These are phyloP conservation scores for Circaetus gallicus DNA, from an alignment of 2,113 vertebrate genomes.

Conservation along the genomic window DNA sequence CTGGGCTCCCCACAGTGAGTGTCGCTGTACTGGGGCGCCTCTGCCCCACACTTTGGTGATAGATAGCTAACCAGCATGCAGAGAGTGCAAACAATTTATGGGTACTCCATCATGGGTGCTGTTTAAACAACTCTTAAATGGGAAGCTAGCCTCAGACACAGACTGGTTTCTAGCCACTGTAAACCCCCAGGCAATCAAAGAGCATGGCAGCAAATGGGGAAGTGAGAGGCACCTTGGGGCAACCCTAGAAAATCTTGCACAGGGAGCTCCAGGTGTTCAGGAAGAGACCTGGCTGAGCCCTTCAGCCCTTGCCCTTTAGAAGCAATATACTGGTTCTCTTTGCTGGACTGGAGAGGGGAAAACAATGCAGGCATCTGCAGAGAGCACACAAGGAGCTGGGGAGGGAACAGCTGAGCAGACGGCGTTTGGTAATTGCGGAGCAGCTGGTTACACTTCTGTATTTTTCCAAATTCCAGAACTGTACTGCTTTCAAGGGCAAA, in stretches of 20 bases:
- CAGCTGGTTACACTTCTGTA: neutral
- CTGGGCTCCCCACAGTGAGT: neutral
- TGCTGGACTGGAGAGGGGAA: neutral
- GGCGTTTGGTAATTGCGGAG: accelerated
- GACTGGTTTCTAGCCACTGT: neutral
- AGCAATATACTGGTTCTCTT: neutral
- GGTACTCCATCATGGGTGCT: neutral
- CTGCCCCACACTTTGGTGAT: neutral
- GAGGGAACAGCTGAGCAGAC: neutral
- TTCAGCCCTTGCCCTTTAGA: neutral
- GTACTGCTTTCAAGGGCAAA: neutral
- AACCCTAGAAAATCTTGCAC: neutral
- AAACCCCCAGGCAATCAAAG: neutral
- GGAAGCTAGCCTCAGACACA: neutral
- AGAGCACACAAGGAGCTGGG: neutral
- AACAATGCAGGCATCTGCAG: neutral
- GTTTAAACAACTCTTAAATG: neutral
- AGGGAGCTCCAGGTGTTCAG: neutral
- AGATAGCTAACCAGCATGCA: neutral
- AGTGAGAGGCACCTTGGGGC: neutral
- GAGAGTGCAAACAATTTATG: neutral
- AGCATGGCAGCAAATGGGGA: neutral
- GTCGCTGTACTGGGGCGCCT: neutral
- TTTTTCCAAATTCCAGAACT: neutral
- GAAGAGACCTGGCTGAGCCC: neutral